phyloP scores from a whole-genome alignment of 2,888 invertebrate genomes.

The Enchytraeus crypticus region DNA sequence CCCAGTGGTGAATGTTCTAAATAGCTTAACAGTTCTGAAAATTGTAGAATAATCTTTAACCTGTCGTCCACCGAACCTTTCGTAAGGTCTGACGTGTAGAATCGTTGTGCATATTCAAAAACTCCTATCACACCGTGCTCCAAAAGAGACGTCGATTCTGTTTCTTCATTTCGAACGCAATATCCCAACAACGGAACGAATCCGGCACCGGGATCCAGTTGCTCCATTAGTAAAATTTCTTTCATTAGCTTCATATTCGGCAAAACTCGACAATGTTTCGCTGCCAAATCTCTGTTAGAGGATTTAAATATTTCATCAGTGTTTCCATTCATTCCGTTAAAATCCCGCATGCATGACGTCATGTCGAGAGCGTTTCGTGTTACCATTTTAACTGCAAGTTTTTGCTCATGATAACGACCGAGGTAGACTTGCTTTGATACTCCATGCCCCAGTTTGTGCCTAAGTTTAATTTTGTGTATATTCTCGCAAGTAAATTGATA shows the following conservation, averaged over 20 bases:
- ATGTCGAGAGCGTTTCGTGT: conserved; percentile 41
- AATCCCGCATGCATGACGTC: conserved; percentile 31
- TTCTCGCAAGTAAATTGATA: no score
- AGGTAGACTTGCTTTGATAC: conserved; percentile 42
- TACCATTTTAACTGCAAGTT: conserved; percentile 44
- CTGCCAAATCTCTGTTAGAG: not conserved
- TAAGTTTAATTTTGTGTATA: conserved; percentile 35
- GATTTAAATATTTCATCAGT: not conserved
- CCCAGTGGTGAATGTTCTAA: conserved; percentile 41
- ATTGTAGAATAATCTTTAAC: conserved; percentile 33
- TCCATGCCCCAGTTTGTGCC: conserved; percentile 40
- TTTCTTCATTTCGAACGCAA: conserved; percentile 42
- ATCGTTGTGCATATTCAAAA: conserved; percentile 36
- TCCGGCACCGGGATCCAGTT: conserved; percentile 40
- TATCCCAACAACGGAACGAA: conserved; percentile 37
- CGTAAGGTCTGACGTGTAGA: conserved; percentile 33
- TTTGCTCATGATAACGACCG: conserved; percentile 31
- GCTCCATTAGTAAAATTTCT: conserved; percentile 39
- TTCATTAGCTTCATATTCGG: conserved; percentile 45
- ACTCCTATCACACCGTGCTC: conserved; percentile 41
- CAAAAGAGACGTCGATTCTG: conserved; percentile 37
- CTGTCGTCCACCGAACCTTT: conserved; percentile 33
- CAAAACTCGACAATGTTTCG: conserved; percentile 32
- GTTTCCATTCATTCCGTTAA: conserved; percentile 3
- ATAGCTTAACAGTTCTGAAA: conserved; percentile 37